phyloP scores from a whole-genome alignment of 92 coral and sea anemone species.

The Chrysogorgia sp. region DNA sequence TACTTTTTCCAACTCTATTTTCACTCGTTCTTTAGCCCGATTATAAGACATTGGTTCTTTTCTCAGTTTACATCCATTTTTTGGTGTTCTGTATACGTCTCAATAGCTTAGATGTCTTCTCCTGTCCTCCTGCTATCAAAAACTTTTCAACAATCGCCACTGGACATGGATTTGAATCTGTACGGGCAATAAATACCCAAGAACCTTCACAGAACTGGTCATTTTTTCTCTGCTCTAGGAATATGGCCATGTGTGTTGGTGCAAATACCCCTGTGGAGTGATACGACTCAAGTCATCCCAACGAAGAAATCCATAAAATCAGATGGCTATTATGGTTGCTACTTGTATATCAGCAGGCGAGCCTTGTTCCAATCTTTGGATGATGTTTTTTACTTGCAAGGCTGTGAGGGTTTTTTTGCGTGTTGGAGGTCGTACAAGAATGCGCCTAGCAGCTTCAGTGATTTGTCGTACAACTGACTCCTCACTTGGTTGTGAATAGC shows the following conservation, averaged over 20 bases:
- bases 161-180: background rate
- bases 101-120: conserved; percentile 35
- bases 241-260: background rate
- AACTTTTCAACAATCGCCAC: background rate
- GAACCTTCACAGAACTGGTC: conserved; percentile 16
- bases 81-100: conserved; percentile 54
- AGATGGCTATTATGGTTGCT: conserved; percentile 40
- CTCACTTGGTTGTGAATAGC: conserved; percentile 1
- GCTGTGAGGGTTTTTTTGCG: conserved; percentile 29
- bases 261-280: background rate
- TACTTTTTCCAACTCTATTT: conserved; percentile 41
- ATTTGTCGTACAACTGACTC: conserved; percentile 13
- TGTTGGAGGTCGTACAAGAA: conserved; percentile 41
- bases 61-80: conserved; percentile 38
- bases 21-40: conserved; percentile 45
- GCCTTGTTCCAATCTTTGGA: conserved; percentile 46
- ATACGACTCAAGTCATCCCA: conserved; percentile 51
- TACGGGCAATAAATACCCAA: background rate
- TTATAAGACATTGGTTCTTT: conserved; percentile 52
- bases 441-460: conserved; percentile 53
- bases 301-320: conserved; percentile 45
- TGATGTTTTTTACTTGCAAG: conserved; percentile 21
- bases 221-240: background rate
- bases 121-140: background rate
- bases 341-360: conserved; percentile 33